Base-by-base conservation (phyloP, 1,140 invertebrate genomes). In the Heliconius himera region DNA sequence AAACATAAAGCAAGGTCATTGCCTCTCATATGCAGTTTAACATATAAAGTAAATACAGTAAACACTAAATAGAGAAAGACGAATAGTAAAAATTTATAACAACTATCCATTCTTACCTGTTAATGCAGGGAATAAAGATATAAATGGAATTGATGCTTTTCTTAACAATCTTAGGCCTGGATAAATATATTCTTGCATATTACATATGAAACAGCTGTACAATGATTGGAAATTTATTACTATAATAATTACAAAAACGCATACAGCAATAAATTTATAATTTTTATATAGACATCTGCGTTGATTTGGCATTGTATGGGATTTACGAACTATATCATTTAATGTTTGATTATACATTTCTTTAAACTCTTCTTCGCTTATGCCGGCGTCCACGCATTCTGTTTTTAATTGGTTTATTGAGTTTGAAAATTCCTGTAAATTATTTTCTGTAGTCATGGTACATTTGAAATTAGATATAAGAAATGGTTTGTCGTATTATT, bases 101-200 rank as follows among this genome's bases (percentile, higher is more conserved):
- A 38, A 38, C 11, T 13, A 38, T 29, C 3, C 77, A 49, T 76
- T 5, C 76, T 85, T 93, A 97, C 96, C 96, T 89, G 96, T 96
- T 77, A 97, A 83, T n/a, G 94, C 93, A 70, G 96, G 96, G 90
- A 96, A 96, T 75, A 90, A 86, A 74, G 95, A 93, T 79, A 97
- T 94, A 70, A 97, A 82, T 20, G 96, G 96, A 71, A 97, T 93
- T 70, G 96, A 95, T n/a, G 96, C 74, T 86, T 95, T 95, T 77
- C 96, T 94, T 49, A 96, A 88, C 8, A 95, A 75, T 81, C 95
- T 95, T 86, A 97, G 95, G 49, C 95, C 95, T 33, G 96, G 96
- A 94, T 97, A 97, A 87, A 97, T 96, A 84, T 95, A 96, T 86
- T 96, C 96, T 92, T 97, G 96, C 49, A 96, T 86, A 91, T 96